A percentile compares a stretch with the other conserved stretches of the same genome.
These are phyloP conservation scores for Heliornis fulica DNA, from an alignment of 2,113 vertebrate species.

Conservation along the genomic window DNA sequence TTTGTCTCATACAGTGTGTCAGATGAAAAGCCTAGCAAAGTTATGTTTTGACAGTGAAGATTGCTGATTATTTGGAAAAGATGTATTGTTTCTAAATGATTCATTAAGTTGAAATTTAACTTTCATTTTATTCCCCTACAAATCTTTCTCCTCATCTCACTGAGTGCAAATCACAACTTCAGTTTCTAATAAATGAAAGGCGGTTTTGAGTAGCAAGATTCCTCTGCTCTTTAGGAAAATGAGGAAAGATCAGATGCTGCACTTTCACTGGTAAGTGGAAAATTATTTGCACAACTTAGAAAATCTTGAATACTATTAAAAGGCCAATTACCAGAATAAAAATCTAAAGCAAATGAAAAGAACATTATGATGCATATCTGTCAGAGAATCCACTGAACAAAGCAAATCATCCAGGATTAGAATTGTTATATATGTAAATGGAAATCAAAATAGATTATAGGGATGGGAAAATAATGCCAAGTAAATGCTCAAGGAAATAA, in stretches of 20 bases:
- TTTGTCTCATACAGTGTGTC: neutral
- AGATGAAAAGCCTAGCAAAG: neutral
- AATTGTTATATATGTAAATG: neutral
- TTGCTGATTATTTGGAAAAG: constrained; percentile 28
- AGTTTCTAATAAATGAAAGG: constrained; percentile 4
- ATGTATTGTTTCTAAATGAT: constrained; percentile 31
- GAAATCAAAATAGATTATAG: neutral
- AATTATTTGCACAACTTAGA: neutral
- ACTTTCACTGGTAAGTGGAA: neutral
- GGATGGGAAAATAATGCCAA: neutral
- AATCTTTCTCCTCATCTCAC: neutral
- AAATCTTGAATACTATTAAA: constrained; percentile 20
- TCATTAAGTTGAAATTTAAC: constrained; percentile 24
- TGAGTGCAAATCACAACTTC: neutral
- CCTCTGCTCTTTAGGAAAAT: neutral
- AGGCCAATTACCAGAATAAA: neutral
- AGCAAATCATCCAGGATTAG: neutral
- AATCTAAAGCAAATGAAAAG: neutral
- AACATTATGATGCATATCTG: neutral
- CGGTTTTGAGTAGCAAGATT: neutral
- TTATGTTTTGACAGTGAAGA: constrained; percentile 33
- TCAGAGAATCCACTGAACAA: neutral
- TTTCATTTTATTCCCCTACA: neutral
- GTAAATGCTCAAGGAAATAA: neutral
- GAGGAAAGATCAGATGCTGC: neutral